A percentile compares a stretch with the other conserved stretches of the same genome.
Conservation (phyloP, 2,888 invertebrate species). For the Caradrina kadenii region DNA sequence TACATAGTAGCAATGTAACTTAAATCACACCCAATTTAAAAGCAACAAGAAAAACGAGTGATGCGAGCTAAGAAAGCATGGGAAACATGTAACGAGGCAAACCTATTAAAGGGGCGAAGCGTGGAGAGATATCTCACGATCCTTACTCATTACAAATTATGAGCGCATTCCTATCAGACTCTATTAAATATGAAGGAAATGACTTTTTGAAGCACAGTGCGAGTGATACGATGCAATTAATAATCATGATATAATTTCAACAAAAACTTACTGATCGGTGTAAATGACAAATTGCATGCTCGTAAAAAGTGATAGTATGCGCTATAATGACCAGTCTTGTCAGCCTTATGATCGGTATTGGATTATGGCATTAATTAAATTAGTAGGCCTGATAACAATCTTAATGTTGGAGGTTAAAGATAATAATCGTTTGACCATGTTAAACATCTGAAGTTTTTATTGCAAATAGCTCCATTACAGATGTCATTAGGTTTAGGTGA, state of each 20-base stretch:
- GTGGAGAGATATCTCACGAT: slow-evolving; percentile 88
- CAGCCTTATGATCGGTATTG: slow-evolving; percentile 45
- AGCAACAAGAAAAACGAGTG: slow-evolving; percentile 70
- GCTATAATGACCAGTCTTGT: slow-evolving; percentile 52
- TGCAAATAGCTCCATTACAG: slow-evolving; percentile 45
- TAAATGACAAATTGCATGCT: slow-evolving; percentile 82
- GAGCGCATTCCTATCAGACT: slow-evolving; percentile 86
- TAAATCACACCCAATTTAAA: slow-evolving; percentile 80
- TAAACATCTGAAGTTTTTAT: slow-evolving; percentile 35
- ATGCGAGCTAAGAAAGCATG: slow-evolving; percentile 79
- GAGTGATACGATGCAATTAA: slow-evolving; percentile 79
- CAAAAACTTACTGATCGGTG: slow-evolving; percentile 77
- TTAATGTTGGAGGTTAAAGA: slow-evolving; percentile 34
- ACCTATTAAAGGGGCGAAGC: slow-evolving; percentile 86
- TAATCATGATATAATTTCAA: slow-evolving; percentile 77
- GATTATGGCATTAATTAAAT: slow-evolving; percentile 60
- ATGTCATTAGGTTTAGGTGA: slow-evolving; percentile 49
- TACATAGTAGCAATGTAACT: slow-evolving; percentile 75
- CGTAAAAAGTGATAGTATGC: slow-evolving; percentile 71
- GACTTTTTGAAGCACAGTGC: slow-evolving; percentile 68
- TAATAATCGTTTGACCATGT: slow-evolving; percentile 28
- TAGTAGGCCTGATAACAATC: slow-evolving; percentile 56
- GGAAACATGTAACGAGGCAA: slow-evolving; percentile 86
- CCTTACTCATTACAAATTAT: slow-evolving; percentile 90
- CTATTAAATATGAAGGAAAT: slow-evolving; percentile 80